Evolutionary conservation across 2,113 vertebrate species (phyloP), one percentile per base, ranked within the genome.

Genomic region (Clarias batrachus): DNA sequence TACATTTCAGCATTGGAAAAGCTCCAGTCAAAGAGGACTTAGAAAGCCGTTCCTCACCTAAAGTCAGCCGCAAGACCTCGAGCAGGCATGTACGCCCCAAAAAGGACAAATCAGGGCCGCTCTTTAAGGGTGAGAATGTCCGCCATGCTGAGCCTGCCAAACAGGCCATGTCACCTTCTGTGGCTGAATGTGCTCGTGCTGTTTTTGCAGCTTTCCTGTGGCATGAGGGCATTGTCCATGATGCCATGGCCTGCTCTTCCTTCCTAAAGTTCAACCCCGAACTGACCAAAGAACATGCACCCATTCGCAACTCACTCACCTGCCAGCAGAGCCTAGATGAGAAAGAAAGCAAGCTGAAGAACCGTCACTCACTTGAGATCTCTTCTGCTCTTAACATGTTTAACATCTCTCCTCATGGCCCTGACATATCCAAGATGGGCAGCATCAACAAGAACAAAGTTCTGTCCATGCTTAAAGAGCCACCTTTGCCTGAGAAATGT

Each of bases 371-470:
- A 0, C 88, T 99, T 84, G 98, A 99, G 95, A 99, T 99, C 92
- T 99, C 98, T 56, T 99, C 98, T 79, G 97, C 97, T 16, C 96
- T 99, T 23, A 99, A 99, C 91, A 99, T 99, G 97, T 99, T 99
- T 91, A 98, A 99, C 89, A 99, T 99, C 88, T 93, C 98, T 4
- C 98, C 97, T 76, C 98, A 99, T 13, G 98, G 98, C 66, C 97
- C 98, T 27, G 98, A 99, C 92, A 99, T 99, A 91, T 99, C 98
- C 81, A 99, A 99, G 94, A 99, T 99, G 98, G 98, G 97, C 62
- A 99, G 98, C 93, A 99, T 99, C 92, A 99, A 99, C 92, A 99
- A 99, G 94, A 99, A 99, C 85, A 99, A 99, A 87, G 98, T 99
- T 37, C 94, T 99, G 4, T 99, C 98, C 6, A 99, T 99, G 98